phyloP scores from a whole-genome alignment of 2,888 invertebrate species.

The Himalopsyche anomala region DNA sequence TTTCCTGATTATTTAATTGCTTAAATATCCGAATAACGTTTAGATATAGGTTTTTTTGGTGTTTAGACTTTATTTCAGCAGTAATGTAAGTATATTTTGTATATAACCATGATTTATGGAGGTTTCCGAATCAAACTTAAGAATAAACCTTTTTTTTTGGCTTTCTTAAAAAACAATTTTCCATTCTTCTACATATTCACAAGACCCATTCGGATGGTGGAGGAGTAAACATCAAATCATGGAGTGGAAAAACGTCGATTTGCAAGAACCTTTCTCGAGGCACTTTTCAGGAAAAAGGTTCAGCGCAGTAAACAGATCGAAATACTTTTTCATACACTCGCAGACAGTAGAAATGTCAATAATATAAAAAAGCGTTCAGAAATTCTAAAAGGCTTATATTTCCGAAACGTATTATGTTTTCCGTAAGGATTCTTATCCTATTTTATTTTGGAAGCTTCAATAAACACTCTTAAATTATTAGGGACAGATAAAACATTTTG shows the following conservation, averaged over 20 bases:
- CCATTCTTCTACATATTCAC: conserved; percentile 18
- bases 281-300: conserved; percentile 24
- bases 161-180: conserved; percentile 42
- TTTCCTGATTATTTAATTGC: too few species aligned
- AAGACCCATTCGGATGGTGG: conserved; percentile 1
- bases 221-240: conserved; percentile 42
- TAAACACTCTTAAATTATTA: too few species aligned
- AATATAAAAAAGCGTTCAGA: conserved; percentile 14
- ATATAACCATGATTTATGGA: neutral
- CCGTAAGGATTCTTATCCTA: neutral
- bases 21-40: too few species aligned
- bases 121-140: neutral
- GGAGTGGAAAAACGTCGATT: conserved; percentile 42
- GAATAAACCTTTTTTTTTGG: conserved; percentile 1
- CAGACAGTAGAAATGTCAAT: conserved; percentile 29
- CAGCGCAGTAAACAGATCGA: conserved; percentile 17
- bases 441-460: neutral
- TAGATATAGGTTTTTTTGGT: too few species aligned
- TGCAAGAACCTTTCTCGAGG: conserved; percentile 37
- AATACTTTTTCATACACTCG: conserved; percentile 14
- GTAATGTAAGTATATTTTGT: neutral
- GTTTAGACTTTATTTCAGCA: too few species aligned
- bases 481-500: too few species aligned
- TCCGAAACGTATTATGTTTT: conserved; percentile 25
- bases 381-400: conserved; percentile 14